A percentile compares a stretch with the other conserved stretches of the same genome.
Conservation (phyloP, 2,113 vertebrate species). For the Gymnogyps californianus region DNA sequence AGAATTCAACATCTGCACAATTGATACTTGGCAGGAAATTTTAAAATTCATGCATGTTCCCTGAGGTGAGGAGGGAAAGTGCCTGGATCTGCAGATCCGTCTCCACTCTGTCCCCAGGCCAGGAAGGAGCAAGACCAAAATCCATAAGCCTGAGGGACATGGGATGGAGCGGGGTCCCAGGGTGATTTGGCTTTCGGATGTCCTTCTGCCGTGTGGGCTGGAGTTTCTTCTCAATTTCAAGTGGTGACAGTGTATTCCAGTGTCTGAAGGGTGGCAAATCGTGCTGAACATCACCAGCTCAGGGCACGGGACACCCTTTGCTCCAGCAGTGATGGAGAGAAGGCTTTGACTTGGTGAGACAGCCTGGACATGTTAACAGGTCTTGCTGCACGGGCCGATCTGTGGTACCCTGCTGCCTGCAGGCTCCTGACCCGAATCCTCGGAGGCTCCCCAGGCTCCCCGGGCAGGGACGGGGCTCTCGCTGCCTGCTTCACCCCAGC, state of each 20-base stretch:
- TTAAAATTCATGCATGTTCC: background rate
- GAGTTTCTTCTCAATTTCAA: background rate
- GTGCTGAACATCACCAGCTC: background rate
- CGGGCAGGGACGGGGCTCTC: background rate
- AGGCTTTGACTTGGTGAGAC: background rate
- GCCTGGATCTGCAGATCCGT: background rate
- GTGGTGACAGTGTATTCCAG: accelerated
- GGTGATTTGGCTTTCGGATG: background rate
- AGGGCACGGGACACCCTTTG: background rate
- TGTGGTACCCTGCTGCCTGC: background rate
- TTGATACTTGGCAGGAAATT: slow-evolving; percentile 6
- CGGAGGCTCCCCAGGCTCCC: background rate
- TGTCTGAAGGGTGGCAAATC: background rate
- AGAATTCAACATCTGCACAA: slow-evolving; percentile 31
- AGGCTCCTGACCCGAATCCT: background rate
- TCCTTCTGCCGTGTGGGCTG: background rate
- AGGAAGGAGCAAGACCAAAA: background rate
- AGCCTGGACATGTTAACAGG: accelerated
- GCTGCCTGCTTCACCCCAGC: background rate
- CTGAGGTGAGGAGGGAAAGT: background rate
- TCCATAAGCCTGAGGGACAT: accelerated
- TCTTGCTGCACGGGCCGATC: background rate
- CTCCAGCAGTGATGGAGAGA: background rate
- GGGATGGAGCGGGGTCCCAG: accelerated
- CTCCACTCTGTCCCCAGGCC: background rate